Evolutionary conservation across 2,888 invertebrate genomes (phyloP), one percentile per base, ranked within the genome.

Genomic region (Drosophila hamatofila): DNA sequence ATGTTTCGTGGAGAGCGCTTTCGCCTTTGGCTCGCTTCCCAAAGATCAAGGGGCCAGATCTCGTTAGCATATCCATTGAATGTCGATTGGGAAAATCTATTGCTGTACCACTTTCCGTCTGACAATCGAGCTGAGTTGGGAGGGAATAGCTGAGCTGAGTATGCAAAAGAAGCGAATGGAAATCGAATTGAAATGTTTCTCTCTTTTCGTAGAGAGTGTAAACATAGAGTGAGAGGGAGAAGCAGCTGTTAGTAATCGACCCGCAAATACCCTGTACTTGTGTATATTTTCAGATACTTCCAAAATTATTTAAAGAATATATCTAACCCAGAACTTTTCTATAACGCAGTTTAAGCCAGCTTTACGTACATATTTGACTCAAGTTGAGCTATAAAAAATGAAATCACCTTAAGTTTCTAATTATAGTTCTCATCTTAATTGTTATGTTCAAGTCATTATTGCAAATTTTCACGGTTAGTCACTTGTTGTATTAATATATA

Each of bases 41-140:
- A 25, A 23, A 49, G 49, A 30, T 37, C 23, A 7, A 16, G 8
- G 30, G 1, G 30, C 9, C 9, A 30, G 30, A 25, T 39, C 41
- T 42, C 27, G 55, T 55, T 55, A 30, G 55, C 41, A 41, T 55
- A 42, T 41, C n/a, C 27, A 30, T 49, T 41, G 30, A 41, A 11
- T 30, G 30, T 14, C 21, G 8, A 30, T 14, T 30, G 49, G 30
- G 30, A 30, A 49, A 33, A 49, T 49, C 30, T 33, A 30, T 49
- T 30, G 30, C 18, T 18, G 49, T 30, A 16, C 41, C 21, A 42
- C 55, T 55, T 42, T 41, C 41, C 3, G 41, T 55, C 39, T 49
- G 18, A 2, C 48, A 7, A 14, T 18, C 37, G n/a, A 39, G 18
- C 11, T 1, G 48, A 27, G 27, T 18, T 27, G 3, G 18, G 3